These are phyloP conservation scores for Zophobas morio DNA, from an alignment of 1,140 invertebrate species.

Conservation along the genomic window DNA sequence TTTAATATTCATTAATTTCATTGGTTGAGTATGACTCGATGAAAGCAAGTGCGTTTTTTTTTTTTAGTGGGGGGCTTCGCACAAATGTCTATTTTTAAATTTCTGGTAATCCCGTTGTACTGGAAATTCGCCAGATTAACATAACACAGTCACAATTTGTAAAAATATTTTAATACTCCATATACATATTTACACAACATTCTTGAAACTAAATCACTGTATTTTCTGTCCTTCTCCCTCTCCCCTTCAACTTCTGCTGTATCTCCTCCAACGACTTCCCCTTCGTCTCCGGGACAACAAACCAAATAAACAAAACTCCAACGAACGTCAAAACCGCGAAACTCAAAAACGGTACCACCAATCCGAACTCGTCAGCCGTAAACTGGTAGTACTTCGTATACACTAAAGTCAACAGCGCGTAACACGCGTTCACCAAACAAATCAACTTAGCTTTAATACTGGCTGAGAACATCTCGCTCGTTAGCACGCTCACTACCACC, in stretches of 20 bases:
- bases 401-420: slow-evolving; percentile 57
- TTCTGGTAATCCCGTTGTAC: too few relatives aligned
- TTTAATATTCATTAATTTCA: neutral
- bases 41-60: too few relatives aligned
- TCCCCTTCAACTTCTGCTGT: slow-evolving; percentile 7
- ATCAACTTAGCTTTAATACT: slow-evolving; percentile 62
- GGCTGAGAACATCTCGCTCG: slow-evolving; percentile 64
- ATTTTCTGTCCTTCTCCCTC: neutral
- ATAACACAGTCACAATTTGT: too few relatives aligned
- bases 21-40: too few relatives aligned
- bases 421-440: slow-evolving; percentile 54
- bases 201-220: neutral
- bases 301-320: slow-evolving; percentile 14
- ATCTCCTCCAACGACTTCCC: slow-evolving; percentile 36
- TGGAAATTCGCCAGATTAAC: too few relatives aligned
- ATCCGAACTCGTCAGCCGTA: slow-evolving; percentile 72
- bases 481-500: slow-evolving; percentile 60
- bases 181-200: neutral
- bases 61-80: too few relatives aligned
- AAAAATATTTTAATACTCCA: neutral
- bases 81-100: too few relatives aligned
- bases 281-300: slow-evolving; percentile 30
- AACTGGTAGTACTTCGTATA: slow-evolving; percentile 66
- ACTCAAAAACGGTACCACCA: slow-evolving; percentile 83
- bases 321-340: slow-evolving; percentile 72